phyloP scores from a whole-genome alignment of 2,797 vertebrate genomes.

The Sebastolobus alascanus region DNA sequence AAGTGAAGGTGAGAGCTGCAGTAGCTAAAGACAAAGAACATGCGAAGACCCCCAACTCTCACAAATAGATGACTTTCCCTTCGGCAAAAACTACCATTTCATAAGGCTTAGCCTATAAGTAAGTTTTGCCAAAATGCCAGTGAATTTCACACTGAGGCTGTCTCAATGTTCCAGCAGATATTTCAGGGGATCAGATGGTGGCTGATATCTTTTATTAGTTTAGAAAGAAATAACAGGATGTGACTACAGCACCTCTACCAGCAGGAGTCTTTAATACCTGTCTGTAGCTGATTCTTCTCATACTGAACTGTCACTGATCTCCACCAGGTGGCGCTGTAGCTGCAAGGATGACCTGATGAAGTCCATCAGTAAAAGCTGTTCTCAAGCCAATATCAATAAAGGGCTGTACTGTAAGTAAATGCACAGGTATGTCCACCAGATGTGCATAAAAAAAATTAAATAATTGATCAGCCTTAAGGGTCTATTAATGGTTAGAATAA shows the following conservation, averaged over 20 bases:
- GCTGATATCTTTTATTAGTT: background rate
- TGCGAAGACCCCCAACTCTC: background rate
- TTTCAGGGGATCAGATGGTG: background rate
- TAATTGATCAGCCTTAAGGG: too few relatives aligned
- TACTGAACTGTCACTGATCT: background rate
- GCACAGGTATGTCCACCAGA: background rate
- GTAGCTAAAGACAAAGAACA: background rate
- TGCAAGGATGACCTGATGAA: background rate
- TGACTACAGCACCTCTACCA: constrained; percentile 1
- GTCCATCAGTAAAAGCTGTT: background rate
- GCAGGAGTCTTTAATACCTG: background rate
- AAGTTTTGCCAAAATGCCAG: background rate
- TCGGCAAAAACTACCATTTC: background rate
- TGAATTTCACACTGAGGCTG: background rate
- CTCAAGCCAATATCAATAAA: background rate
- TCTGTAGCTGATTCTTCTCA: background rate
- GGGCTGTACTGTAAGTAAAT: background rate
- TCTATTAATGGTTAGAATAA: too few relatives aligned
- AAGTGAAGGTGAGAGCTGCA: background rate
- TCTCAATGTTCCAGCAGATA: background rate
- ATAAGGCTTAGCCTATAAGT: background rate
- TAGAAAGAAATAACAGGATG: background rate
- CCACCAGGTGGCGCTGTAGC: constrained; percentile 57
- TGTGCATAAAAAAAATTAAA: background rate
- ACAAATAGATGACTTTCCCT: background rate